phyloP scores from a whole-genome alignment of 2,888 invertebrate genomes.

The Ophion obscuratus region DNA sequence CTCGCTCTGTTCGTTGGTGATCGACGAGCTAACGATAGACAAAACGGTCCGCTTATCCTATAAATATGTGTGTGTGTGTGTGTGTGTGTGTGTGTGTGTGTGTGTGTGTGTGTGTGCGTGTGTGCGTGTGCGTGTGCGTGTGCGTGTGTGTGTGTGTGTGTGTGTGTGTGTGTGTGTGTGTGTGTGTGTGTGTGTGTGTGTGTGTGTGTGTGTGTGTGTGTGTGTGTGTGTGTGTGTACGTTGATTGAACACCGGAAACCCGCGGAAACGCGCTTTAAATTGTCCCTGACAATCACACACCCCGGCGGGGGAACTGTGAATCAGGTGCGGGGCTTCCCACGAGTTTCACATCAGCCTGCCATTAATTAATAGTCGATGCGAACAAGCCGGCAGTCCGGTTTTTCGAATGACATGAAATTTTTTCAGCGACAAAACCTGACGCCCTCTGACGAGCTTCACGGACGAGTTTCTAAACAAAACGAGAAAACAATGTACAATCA shows the following conservation, averaged over 20 bases:
- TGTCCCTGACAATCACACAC: constrained; percentile 55
- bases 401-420: constrained; percentile 24
- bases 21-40: constrained; percentile 20
- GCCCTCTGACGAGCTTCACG: constrained; percentile 19
- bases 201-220: neutral
- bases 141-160: too few relatives aligned
- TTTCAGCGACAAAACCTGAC: constrained; percentile 41
- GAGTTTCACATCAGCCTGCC: constrained; percentile 41
- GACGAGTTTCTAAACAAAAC: neutral
- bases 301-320: constrained; percentile 25
- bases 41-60: neutral
- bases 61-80: neutral
- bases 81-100: too few relatives aligned
- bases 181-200: too few relatives aligned
- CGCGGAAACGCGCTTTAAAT: constrained; percentile 53
- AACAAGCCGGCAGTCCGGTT: constrained; percentile 28
- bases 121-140: too few relatives aligned
- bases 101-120: too few relatives aligned
- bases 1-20: constrained; percentile 33
- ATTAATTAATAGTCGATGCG: constrained; percentile 56
- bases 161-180: neutral
- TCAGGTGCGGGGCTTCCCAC: constrained; percentile 50
- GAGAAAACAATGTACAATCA: constrained; percentile 37
- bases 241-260: constrained; percentile 56
- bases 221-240: constrained; percentile 11